Evolutionary conservation across 2,888 invertebrate genomes (phyloP), one percentile per base, ranked within the genome.

Genomic region (Ptychoptera albimana): DNA sequence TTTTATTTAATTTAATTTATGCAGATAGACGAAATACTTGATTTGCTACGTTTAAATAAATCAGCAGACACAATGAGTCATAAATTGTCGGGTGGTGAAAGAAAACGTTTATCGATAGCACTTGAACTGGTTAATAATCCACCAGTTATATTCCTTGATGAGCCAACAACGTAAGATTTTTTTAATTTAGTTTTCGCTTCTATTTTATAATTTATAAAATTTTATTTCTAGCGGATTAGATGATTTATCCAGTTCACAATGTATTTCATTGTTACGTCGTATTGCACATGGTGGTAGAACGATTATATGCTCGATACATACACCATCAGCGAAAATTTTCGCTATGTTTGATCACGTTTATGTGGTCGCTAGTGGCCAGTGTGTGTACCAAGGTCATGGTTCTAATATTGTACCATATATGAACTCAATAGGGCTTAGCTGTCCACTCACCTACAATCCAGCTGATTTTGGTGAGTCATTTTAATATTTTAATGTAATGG

Each of bases 261-360:
- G 93, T 59, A 76, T 94, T 13, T 73, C 80, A 0, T 68, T 94
- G 13, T 68, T 94, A n/a, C 85, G 84, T 58, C 73, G 79, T 23
- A 73, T 94, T 41, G 89, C 93, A 0, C 71, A 79, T 46, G 81
- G 81, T 0, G 94, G 94, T 0, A 71, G 94, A 30, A 94, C 93
- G 0, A 83, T 96, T 7, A 76, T 96, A 45, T 94, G 93, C 58
- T 93, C 93, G 0, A 78, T 96, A 42, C 96, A 96, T 65, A 93
- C 94, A n/a, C 96, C 96, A 0, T 92, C 91, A 49, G 93, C 94
- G 1, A 80, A 82, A 51, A 70, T 93, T 42, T 94, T 96, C 62
- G 77, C 86, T 11, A 82, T 84, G 69, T 91, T 96, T 60, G 91
- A 87, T 64, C 82, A 92, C 58, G 78, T 93, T 2, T 94, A 92